Evolutionary conservation across 2,797 vertebrate genomes (phyloP).

Genomic region (Luscinia luscinia): DNA sequence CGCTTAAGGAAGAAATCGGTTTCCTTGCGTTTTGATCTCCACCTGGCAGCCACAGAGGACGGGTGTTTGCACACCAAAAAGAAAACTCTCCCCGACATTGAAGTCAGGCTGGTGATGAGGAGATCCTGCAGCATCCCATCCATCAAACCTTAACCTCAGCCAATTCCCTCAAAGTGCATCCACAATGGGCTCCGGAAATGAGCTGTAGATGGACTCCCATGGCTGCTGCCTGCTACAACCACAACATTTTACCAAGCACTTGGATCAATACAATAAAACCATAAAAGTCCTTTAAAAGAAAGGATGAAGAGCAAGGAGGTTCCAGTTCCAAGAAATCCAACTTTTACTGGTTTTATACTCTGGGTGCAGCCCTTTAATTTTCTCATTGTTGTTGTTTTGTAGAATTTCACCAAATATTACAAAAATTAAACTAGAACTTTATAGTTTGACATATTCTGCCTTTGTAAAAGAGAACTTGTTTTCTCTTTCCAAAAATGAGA

Average conservation of each 20-base stretch:
- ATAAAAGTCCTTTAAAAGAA: background rate
- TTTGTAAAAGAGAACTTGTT: conserved; percentile 43
- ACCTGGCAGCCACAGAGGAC: conserved; percentile 88
- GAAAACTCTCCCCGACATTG: conserved; percentile 90
- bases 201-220: background rate
- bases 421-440: conserved; percentile 10
- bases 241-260: background rate
- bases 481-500: conserved; percentile 43
- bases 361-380: conserved; percentile 33
- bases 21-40: conserved; percentile 95
- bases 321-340: background rate
- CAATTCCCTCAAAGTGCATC: conserved; percentile 7
- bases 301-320: background rate
- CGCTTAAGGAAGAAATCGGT: conserved; percentile 95
- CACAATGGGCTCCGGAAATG: background rate
- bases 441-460: conserved; percentile 31
- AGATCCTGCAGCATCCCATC: conserved; percentile 92
- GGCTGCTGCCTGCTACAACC: background rate
- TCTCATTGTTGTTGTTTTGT: conserved; percentile 59
- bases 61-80: conserved; percentile 83
- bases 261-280: background rate
- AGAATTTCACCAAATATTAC: conserved; percentile 23
- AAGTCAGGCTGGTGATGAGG: conserved; percentile 95
- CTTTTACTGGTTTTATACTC: conserved; percentile 42
- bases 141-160: conserved; percentile 83